Base-by-base conservation (phyloP, 2,113 vertebrate species). In the Rhipidura dahli region DNA sequence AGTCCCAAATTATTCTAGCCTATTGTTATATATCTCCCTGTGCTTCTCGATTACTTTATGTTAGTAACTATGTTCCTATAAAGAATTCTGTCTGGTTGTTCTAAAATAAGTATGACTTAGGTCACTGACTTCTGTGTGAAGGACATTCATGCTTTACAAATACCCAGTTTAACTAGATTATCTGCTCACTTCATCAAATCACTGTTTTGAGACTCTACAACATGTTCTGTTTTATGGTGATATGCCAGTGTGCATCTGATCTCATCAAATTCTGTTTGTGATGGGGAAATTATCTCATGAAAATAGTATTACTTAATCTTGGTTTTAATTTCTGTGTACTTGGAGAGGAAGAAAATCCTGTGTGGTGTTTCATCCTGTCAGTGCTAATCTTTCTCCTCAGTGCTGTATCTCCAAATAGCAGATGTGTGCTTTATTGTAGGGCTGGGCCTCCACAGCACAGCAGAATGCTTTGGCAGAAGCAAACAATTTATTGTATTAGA, bases 191-290 rank as follows among this genome's bases (percentile, higher is more conserved):
- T 96, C 80, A 86, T 93, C 88, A 93, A 88, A 92, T 95, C 80
- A 81, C 83, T 94, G 63, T 87, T 90, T 83, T 86, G 81, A 90
- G 88, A 93, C 92, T 80, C 79, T 71, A 61, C 93, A 95, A 49
- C 60, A 30, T 86, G 86, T 88, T 96, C 85, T 94, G 92, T 68
- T 92, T 90, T 82, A 92, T 78, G 69, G 24, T 81, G 95, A 96
- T 90, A 89, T 80, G 80, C 44, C 70, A 93, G 72, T 4, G 57
- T 68, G 79, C 85, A 92, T 93, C 83, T 81, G 82, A 95, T 94
- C 83, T 92, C 94, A 96, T 90, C 84, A 94, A 83, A 87, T 94
- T 89, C 77, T 89, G 56, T 71, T 95, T 96, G 83, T 89, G 88
- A 95, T 71, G 88, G 80, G 60, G 83, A 96, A 96, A 90, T 94